Evolutionary conservation across 2,113 vertebrate species (phyloP), one percentile per base, ranked within the genome.

Genomic region (Nematolebias whitei): DNA sequence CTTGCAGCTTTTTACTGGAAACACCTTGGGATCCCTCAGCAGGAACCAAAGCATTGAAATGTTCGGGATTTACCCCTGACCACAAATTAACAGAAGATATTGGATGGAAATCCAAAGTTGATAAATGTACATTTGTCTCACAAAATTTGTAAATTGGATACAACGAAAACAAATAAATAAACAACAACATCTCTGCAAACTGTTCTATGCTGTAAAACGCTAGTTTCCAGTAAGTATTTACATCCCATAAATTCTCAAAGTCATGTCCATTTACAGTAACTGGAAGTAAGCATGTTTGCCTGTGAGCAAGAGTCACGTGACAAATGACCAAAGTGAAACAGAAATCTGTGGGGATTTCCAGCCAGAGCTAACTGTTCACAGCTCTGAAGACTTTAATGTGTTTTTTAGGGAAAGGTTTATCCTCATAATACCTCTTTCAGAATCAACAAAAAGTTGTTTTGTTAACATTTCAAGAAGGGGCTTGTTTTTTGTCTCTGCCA

Each of bases 281-380:
- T 72, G 62, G 59, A 60, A 75, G 20, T 48, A 8, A 67, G 14
- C 40, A 35, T 47, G 32, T 32, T 18, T 53, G 7, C 51, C 26
- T 66, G 10, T 40, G 24, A 64, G 43, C 4, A 60, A 15, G 2
- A n/a, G 41, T 82, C 78, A 74, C 57, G 74, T 81, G 75, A 62
- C 24, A 66, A 32, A 51, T 43, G 10, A 6, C 35, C 24, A 74
- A 86, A 79, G 18, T 74, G 75, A 86, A 89, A 85, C 24, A 63
- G 2, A 20, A 82, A 81, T 77, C 74, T 0, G 12, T 22, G 51
- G 64, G 74, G 58, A 11, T 79, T 84, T 74, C 66, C 82, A 68
- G 23, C 0, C 4, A 13, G 10, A 39, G 13, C 58, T 32, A 19
- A 26, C 43, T 38, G 15, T n/a, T 54, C 14, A n/a, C 61, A 58